These are phyloP conservation scores for Pseudopleuronectes americanus DNA, from an alignment of 2,797 vertebrate species.

Conservation along the genomic window DNA sequence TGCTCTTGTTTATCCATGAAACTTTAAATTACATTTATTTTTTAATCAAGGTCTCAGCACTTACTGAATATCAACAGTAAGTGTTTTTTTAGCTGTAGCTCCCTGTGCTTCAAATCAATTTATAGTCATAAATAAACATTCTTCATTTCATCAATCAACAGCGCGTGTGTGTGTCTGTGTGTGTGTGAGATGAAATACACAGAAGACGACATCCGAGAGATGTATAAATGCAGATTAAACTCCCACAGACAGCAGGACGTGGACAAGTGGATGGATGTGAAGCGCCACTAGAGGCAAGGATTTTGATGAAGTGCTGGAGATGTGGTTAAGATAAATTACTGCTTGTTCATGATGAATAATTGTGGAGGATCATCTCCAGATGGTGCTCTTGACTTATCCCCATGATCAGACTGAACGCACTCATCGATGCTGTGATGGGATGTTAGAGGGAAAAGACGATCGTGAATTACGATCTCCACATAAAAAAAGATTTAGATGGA, in stretches of 20 bases:
- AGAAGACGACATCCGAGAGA: slow-evolving; percentile 4
- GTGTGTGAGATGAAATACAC: slow-evolving; percentile 4
- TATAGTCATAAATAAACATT: slow-evolving; percentile 12
- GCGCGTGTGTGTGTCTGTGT: background rate
- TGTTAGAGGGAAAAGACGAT: slow-evolving; percentile 10
- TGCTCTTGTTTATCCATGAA: slow-evolving; percentile 5
- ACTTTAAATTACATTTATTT: slow-evolving; percentile 11
- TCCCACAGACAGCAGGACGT: slow-evolving; percentile 28
- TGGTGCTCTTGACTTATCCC: slow-evolving; percentile 40
- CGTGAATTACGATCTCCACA: background rate
- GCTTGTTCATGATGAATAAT: slow-evolving; percentile 54
- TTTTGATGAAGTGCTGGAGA: slow-evolving; percentile 51
- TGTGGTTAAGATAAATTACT: slow-evolving; percentile 42
- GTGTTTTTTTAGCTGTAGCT: slow-evolving; percentile 13
- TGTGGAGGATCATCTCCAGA: slow-evolving; percentile 40
- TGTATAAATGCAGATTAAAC: slow-evolving; percentile 44
- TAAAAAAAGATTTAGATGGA: background rate
- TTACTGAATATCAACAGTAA: background rate
- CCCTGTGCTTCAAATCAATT: slow-evolving; percentile 8
- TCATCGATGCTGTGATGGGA: slow-evolving; percentile 14
- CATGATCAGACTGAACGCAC: slow-evolving; percentile 35
- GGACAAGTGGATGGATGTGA: slow-evolving; percentile 50
- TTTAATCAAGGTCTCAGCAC: slow-evolving; percentile 18
- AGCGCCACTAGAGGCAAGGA: slow-evolving; percentile 47
- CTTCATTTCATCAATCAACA: background rate